Conservation (phyloP, 2,888 invertebrate genomes). For the Stenchaetothrips biformis region DNA sequence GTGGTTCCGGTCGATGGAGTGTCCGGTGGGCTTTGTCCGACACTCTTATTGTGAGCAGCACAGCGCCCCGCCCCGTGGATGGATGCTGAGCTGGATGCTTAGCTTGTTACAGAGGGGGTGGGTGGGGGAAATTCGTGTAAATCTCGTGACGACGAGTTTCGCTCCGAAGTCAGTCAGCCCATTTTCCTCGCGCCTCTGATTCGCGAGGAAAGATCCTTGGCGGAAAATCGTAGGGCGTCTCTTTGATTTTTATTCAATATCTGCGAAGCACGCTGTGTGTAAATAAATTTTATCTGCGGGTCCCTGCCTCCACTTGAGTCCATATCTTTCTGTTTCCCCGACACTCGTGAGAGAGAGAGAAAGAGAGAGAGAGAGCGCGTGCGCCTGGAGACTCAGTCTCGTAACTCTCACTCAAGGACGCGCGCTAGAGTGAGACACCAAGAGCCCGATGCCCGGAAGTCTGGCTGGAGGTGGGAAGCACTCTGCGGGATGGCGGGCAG, state of each 20-base stretch:
- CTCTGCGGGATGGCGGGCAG: background rate
- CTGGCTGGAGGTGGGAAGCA: background rate
- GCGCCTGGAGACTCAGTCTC: background rate
- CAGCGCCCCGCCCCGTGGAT: too few relatives aligned
- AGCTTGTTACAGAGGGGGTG: too few relatives aligned
- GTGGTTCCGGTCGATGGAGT: background rate
- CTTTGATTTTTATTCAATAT: too few relatives aligned
- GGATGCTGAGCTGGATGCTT: too few relatives aligned
- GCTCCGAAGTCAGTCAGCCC: too few relatives aligned
- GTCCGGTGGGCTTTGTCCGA: background rate
- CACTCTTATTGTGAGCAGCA: too few relatives aligned
- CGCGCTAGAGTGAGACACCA: background rate
- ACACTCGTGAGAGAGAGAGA: background rate
- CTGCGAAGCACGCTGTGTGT: background rate
- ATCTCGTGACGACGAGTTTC: too few relatives aligned
- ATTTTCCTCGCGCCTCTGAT: too few relatives aligned
- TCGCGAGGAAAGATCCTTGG: too few relatives aligned
- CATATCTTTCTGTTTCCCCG: background rate
- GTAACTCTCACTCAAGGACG: too few relatives aligned
- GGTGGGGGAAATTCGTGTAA: too few relatives aligned
- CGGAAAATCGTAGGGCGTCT: too few relatives aligned
- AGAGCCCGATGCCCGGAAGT: background rate
- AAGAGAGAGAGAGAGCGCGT: background rate
- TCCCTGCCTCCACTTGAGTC: background rate
- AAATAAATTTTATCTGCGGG: background rate